A percentile compares a stretch with the other conserved stretches of the same genome.
These are phyloP conservation scores for Bubalus kerabau DNA, from an alignment of 2,113 vertebrate species.

Conservation along the genomic window DNA sequence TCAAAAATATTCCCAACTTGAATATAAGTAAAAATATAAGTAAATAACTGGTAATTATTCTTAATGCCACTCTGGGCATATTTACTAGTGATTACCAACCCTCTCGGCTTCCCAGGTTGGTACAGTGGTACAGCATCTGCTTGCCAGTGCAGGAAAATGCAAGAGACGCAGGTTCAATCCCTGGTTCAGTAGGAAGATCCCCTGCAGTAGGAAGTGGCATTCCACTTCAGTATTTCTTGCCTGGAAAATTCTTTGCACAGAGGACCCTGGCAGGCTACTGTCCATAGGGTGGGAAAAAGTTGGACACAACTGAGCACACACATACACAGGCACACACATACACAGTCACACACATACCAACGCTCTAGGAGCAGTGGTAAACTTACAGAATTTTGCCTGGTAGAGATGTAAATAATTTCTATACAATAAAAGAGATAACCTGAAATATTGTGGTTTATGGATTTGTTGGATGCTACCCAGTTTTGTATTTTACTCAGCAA, in stretches of 20 bases:
- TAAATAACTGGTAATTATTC: not conserved
- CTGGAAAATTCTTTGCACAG: not conserved
- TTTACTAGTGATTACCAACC: not conserved
- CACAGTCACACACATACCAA: not conserved
- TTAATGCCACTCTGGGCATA: not conserved
- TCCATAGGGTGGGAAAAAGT: not conserved
- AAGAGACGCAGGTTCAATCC: not conserved
- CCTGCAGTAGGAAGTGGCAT: not conserved
- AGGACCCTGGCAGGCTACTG: not conserved
- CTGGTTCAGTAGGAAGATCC: not conserved
- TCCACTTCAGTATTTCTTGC: not conserved
- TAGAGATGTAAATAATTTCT: not conserved
- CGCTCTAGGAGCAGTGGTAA: not conserved
- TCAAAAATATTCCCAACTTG: not conserved
- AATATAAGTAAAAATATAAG: not conserved
- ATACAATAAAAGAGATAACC: not conserved
- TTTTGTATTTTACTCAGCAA: not conserved
- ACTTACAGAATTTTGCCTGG: not conserved
- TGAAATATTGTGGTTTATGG: not conserved
- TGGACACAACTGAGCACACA: not conserved
- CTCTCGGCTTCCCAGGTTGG: not conserved
- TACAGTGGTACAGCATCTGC: not conserved
- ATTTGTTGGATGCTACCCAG: not conserved
- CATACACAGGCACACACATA: not conserved
- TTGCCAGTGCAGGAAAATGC: not conserved